Evolutionary conservation across 2,888 invertebrate genomes (phyloP).

Genomic region (Linnaemya tessellans): DNA sequence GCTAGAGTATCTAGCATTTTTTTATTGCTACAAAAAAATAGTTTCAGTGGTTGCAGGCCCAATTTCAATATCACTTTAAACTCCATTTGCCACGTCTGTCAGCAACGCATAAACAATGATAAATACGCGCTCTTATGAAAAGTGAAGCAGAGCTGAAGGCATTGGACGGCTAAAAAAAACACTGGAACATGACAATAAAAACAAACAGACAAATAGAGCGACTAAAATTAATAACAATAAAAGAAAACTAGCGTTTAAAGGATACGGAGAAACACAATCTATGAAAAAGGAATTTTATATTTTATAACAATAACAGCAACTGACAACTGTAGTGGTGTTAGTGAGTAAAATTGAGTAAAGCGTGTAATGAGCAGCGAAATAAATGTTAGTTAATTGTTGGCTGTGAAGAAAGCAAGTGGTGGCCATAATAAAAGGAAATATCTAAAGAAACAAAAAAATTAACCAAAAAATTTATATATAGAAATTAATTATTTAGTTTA

Average conservation of each 20-base stretch:
- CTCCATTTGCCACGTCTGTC: neutral
- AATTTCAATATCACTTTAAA: no score
- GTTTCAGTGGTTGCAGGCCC: no score
- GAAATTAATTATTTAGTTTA: conserved; percentile 6
- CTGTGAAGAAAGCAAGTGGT: conserved; percentile 70
- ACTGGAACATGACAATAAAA: neutral
- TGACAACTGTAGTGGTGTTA: neutral
- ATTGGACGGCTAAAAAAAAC: conserved; percentile 23
- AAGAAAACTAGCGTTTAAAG: conserved; percentile 31
- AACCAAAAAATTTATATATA: neutral
- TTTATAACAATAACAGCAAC: conserved; percentile 7
- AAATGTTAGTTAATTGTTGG: conserved; percentile 67
- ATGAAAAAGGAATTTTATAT: conserved; percentile 48
- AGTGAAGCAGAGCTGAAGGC: neutral
- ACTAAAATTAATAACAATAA: conserved; percentile 50
- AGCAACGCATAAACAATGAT: neutral
- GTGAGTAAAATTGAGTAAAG: conserved; percentile 31
- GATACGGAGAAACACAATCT: neutral
- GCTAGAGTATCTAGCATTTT: no score
- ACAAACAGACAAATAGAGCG: neutral
- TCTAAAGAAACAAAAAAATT: conserved; percentile 3
- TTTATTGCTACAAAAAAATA: no score
- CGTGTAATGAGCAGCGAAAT: conserved; percentile 7
- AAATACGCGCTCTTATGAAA: neutral
- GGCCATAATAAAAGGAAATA: conserved; percentile 33